Evolutionary conservation across 1,140 invertebrate species (phyloP).

Genomic region (Drosophila orosa): DNA sequence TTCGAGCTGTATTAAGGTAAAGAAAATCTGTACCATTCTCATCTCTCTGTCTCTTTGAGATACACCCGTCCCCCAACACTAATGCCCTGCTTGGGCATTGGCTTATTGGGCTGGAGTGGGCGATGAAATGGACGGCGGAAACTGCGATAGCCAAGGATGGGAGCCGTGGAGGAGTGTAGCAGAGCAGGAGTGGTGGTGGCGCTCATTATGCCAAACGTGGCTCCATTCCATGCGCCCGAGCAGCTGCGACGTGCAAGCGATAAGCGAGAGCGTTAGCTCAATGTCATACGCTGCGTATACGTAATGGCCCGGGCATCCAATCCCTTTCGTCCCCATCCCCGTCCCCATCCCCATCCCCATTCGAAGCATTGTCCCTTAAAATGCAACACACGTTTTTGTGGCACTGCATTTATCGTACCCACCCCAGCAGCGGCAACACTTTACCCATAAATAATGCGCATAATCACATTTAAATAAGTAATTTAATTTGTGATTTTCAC

Average conservation of each 20-base stretch:
- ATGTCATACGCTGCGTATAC: constrained; percentile 75
- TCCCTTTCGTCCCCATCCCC: neutral
- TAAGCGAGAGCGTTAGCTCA: constrained; percentile 69
- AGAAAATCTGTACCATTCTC: neutral
- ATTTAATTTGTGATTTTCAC: constrained; percentile 81
- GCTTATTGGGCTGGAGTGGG: constrained; percentile 43
- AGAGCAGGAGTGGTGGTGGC: constrained; percentile 17
- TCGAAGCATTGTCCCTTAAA: constrained; percentile 51
- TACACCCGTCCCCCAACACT: constrained; percentile 20
- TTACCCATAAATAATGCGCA: constrained; percentile 74
- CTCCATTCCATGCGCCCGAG: constrained; percentile 63
- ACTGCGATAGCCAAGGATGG: constrained; percentile 4
- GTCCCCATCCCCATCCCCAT: neutral
- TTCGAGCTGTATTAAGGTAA: neutral
- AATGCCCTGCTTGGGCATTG: constrained; percentile 54
- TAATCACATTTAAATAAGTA: constrained; percentile 81
- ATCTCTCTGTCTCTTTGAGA: constrained; percentile 19
- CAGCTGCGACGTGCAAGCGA: constrained; percentile 75
- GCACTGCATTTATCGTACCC: constrained; percentile 68
- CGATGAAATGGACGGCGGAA: constrained; percentile 10
- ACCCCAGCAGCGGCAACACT: constrained; percentile 19
- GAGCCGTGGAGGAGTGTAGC: neutral
- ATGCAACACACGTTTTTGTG: constrained; percentile 75
- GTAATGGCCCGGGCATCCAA: constrained; percentile 47
- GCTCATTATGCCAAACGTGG: constrained; percentile 76